Percentiles rank a stretch among this genome's conserved stretches.
These are phyloP conservation scores for Zosterops japonicus DNA, from an alignment of 2,113 vertebrate genomes.

Conservation along the genomic window DNA sequence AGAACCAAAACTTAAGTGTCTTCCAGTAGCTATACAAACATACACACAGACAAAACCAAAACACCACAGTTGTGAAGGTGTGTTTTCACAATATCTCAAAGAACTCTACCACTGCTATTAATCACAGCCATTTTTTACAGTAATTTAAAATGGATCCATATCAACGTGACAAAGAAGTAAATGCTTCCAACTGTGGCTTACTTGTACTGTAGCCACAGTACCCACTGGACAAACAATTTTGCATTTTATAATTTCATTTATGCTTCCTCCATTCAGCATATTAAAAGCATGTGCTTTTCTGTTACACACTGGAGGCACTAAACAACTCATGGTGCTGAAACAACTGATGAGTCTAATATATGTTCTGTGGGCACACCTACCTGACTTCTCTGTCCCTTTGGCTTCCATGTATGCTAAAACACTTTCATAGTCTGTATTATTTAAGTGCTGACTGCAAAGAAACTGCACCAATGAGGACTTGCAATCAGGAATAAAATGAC, in stretches of 20 bases:
- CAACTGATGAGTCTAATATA: neutral
- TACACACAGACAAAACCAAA: neutral
- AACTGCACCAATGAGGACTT: neutral
- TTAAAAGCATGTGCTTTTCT: neutral
- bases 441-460: neutral
- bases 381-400: neutral
- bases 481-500: neutral
- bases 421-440: neutral
- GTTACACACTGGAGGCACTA: neutral
- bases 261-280: neutral
- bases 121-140: neutral
- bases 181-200: neutral
- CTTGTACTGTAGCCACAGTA: neutral
- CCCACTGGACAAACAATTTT: neutral
- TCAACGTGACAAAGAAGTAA: neutral
- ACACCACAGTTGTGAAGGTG: neutral
- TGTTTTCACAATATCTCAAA: neutral
- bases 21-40: neutral
- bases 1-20: neutral
- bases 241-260: neutral
- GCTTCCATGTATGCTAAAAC: neutral
- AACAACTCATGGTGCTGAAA: neutral
- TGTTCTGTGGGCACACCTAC: neutral
- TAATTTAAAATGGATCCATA: neutral
- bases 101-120: slow-evolving; percentile 23